Conservation (phyloP, 2,113 vertebrate genomes). For the Onychostruthus taczanowskii region DNA sequence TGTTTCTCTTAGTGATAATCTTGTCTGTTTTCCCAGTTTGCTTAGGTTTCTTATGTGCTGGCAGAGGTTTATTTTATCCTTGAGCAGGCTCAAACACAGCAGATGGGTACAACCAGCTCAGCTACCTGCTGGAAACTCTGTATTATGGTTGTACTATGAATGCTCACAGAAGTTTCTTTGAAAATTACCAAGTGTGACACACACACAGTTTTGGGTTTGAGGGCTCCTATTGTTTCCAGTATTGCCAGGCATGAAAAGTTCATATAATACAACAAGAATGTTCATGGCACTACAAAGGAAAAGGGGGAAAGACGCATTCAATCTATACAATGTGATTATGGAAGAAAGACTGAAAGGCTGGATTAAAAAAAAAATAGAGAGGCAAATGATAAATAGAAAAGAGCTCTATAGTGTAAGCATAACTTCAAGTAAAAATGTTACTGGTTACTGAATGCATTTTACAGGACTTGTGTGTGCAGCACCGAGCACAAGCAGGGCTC, state of each 20-base stretch:
- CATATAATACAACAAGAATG: background rate
- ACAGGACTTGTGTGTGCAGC: background rate
- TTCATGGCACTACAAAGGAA: background rate
- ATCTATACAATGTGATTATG: background rate
- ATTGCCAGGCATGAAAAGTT: background rate
- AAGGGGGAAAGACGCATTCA: background rate
- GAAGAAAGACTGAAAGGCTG: background rate
- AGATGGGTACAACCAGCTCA: background rate
- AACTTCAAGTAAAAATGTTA: background rate
- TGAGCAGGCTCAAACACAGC: background rate
- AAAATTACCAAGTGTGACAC: background rate
- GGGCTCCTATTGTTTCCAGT: background rate
- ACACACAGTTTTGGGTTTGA: background rate
- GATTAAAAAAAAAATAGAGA: background rate
- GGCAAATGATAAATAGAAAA: background rate
- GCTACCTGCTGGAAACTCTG: background rate
- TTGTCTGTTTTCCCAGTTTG: background rate
- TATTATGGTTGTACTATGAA: background rate
- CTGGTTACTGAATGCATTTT: background rate
- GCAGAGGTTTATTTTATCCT: background rate
- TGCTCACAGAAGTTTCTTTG: background rate
- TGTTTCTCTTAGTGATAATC: background rate
- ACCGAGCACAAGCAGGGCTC: fast-evolving
- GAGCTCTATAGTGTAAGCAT: background rate
- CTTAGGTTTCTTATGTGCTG: background rate